phyloP scores from a whole-genome alignment of 2,113 vertebrate species.

The Oryzias curvinotus region DNA sequence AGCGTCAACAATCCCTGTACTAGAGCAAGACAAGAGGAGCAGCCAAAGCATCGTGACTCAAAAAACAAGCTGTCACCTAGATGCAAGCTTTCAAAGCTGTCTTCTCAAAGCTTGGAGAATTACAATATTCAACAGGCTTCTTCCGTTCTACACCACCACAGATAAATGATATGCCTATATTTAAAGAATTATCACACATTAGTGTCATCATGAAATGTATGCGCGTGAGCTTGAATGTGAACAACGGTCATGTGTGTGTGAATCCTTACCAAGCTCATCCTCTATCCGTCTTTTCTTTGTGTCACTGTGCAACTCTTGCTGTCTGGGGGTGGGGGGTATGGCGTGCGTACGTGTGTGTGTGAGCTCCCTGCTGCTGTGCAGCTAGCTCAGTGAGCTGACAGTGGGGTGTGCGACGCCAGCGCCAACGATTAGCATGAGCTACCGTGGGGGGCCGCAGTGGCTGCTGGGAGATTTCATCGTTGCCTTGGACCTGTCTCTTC shows the following conservation, averaged over 20 bases:
- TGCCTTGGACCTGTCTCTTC: conserved; percentile 68
- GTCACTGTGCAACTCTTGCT: conserved; percentile 48
- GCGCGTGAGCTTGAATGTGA: conserved; percentile 1
- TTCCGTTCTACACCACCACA: conserved; percentile 94
- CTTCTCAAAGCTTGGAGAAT: conserved; percentile 96
- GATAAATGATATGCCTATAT: conserved; percentile 96
- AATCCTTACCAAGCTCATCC: conserved; percentile 59
- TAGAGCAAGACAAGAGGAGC: conserved; percentile 26
- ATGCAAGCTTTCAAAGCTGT: conserved; percentile 81
- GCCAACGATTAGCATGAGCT: conserved; percentile 73
- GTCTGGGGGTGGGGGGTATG: conserved; percentile 22
- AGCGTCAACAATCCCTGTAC: conserved; percentile 13
- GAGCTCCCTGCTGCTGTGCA: conserved; percentile 67
- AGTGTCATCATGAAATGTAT: conserved; percentile 61
- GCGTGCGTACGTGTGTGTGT: conserved; percentile 29
- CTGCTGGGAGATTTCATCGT: conserved; percentile 69
- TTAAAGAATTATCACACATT: conserved; percentile 86
- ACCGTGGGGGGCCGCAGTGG: conserved; percentile 69
- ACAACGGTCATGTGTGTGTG: conserved; percentile 12
- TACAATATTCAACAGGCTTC: conserved; percentile 98
- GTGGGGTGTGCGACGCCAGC: conserved; percentile 49
- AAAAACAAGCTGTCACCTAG: conserved; percentile 58
- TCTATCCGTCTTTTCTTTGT: conserved; percentile 42
- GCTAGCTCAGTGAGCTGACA: conserved; percentile 73
- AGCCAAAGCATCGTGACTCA: conserved; percentile 52